Percentiles rank a stretch among this genome's conserved stretches.
Conservation (phyloP, 23 tunicate genomes). For the Aplidium turbinatum region DNA sequence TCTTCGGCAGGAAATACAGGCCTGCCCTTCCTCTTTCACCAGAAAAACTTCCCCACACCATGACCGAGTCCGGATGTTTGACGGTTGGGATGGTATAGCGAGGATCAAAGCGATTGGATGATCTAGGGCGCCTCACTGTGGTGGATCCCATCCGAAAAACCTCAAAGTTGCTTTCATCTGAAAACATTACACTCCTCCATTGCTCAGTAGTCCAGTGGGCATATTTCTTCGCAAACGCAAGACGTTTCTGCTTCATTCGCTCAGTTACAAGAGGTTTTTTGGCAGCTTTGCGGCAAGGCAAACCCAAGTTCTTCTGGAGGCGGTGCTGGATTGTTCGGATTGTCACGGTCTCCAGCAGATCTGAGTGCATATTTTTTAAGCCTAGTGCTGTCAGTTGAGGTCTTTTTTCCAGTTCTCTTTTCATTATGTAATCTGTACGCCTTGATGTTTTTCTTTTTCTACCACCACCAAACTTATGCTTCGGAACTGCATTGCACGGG, state of each 20-base stretch:
- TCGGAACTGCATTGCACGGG: constrained; percentile 25
- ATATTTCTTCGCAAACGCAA: constrained; percentile 13
- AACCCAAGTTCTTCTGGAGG: constrained; percentile 13
- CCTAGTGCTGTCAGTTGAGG: constrained; percentile 25
- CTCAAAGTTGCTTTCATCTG: constrained; percentile 28
- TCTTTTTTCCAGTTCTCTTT: constrained; percentile 28
- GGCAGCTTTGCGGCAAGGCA: constrained; percentile 22
- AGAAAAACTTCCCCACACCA: constrained; percentile 30
- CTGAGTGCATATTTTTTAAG: constrained; percentile 15
- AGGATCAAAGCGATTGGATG: constrained; percentile 33
- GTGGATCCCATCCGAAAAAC: constrained; percentile 35
- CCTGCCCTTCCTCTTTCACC: constrained; percentile 25
- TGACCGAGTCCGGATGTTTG: constrained; percentile 26
- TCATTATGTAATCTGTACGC: constrained; percentile 8
- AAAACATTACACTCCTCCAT: constrained; percentile 28
- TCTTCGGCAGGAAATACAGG: constrained; percentile 27
- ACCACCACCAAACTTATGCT: constrained; percentile 37
- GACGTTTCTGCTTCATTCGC: constrained; percentile 16
- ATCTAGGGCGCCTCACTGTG: constrained; percentile 31
- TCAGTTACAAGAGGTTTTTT: constrained; percentile 22
- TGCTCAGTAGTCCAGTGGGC: constrained; percentile 20
- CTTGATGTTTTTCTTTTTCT: constrained; percentile 13
- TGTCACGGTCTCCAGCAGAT: constrained; percentile 14
- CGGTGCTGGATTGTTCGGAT: constrained; percentile 13
- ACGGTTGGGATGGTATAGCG: constrained; percentile 20